Base-by-base conservation (phyloP, 2,888 invertebrate species). In the Xanthia icteritia region DNA sequence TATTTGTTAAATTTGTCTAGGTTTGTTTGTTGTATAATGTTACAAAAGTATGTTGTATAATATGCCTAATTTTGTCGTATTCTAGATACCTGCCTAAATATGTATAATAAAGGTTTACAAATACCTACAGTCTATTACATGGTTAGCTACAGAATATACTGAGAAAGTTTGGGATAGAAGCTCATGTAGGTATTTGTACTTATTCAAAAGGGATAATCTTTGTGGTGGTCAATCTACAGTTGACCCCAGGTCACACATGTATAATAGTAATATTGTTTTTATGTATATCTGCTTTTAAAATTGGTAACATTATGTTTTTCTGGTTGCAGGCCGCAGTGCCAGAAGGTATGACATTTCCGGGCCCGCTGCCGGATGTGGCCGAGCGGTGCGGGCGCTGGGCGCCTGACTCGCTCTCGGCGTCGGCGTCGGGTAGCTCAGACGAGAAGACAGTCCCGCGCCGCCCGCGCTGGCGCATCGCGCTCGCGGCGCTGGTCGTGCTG, bases 401-500 rank as follows among this genome's bases (percentile, higher is more conserved):
- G 84, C 94, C 96, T 81, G 96, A 96, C 90, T 96, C 97, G 56
- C 89, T 96, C 82, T 96, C 96, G 68, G 96, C 96, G 39, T 96
- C 96, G 75, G 96, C 95, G 81, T 96, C 96, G 77, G 96, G 96
- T 91, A 96, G 96, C 92, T 96, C 96, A 68, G 96, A 97, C 90
- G 96, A 96, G 89, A 97, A 97, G 90, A 95, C 96, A 54, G 92
- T 92, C 80, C 95, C 96, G 82, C 97, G 97, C 54, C 97, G 97
- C 91, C 96, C 96, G 82, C 95, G 96, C 85, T 97, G 97, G 96
- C 95, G 96, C 83, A 96, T 97, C 85, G 97, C 97, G 80, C 94
- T 97, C 79, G 97, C 97, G 76, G 97, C 97, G 80, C 96, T 97
- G 86, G 97, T 97, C 79, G 97, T 97, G 90, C 94, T 97, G 87